phyloP scores from a whole-genome alignment of 2,797 vertebrate species.

The Erpetoichthys calabaricus region DNA sequence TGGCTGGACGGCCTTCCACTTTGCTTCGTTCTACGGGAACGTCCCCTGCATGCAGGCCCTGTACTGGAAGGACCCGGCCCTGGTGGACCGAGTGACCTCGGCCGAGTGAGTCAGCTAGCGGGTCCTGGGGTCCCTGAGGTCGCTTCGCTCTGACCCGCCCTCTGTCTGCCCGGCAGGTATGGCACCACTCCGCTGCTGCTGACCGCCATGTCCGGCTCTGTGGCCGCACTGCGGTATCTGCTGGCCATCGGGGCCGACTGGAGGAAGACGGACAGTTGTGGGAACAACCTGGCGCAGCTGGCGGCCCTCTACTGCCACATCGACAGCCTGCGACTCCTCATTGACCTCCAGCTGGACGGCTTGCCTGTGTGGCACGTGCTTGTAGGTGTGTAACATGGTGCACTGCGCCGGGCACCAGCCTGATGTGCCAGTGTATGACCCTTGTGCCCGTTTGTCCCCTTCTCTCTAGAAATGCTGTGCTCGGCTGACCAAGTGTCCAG shows the following conservation, averaged over 20 bases:
- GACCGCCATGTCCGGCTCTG: constrained; percentile 44
- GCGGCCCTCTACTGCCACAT: constrained; percentile 50
- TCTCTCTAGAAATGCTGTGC: constrained; percentile 41
- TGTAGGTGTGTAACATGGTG: constrained; percentile 33
- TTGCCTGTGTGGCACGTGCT: constrained; percentile 54
- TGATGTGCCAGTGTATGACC: too few relatives aligned
- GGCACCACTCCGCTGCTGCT: constrained; percentile 44
- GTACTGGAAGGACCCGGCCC: constrained; percentile 37
- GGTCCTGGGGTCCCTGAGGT: too few relatives aligned
- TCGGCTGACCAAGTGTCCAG: constrained; percentile 26
- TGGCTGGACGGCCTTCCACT: constrained; percentile 56
- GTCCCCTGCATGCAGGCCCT: constrained; percentile 41
- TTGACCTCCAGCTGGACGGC: constrained; percentile 36
- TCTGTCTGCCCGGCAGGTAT: constrained; percentile 25
- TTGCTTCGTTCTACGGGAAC: constrained; percentile 51
- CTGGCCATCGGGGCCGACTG: constrained; percentile 44
- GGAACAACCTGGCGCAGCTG: constrained; percentile 48
- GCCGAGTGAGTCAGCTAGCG: constrained; percentile 32
- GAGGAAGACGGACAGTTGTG: constrained; percentile 41
- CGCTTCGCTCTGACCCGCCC: neutral
- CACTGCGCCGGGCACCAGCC: too few relatives aligned
- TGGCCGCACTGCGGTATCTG: constrained; percentile 43
- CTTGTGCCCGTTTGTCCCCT: too few relatives aligned
- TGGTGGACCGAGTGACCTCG: constrained; percentile 37
- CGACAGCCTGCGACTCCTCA: constrained; percentile 39